A percentile compares a stretch with the other conserved stretches of the same genome.
phyloP scores from a whole-genome alignment of 1,140 invertebrate species.

The Drosophila chauvacae region DNA sequence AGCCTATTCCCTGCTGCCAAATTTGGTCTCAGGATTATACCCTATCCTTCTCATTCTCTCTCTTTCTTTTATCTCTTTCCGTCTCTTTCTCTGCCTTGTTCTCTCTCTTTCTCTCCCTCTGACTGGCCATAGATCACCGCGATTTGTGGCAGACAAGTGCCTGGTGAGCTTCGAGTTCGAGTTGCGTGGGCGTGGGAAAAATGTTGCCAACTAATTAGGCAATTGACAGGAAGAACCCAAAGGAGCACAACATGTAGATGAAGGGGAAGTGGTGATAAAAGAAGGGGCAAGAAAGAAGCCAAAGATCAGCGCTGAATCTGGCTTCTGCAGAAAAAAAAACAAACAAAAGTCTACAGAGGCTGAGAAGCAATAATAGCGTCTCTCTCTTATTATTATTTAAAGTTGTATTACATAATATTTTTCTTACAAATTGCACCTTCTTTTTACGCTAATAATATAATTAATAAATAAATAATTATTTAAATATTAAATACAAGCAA shows the following conservation, averaged over 20 bases:
- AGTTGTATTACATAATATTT: not conserved
- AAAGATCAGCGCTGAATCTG: conserved; percentile 1
- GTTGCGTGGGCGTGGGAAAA: conserved; percentile 77
- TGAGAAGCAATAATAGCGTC: too few species aligned
- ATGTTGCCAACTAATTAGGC: conserved; percentile 65
- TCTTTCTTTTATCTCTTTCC: too few species aligned
- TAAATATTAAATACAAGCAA: not conserved
- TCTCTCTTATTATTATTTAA: too few species aligned
- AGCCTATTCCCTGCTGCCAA: conserved; percentile 44
- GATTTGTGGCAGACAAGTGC: conserved; percentile 66
- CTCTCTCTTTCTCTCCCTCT: not conserved
- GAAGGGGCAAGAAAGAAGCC: not conserved
- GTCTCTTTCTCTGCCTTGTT: not conserved
- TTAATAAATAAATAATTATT: not conserved
- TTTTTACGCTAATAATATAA: not conserved
- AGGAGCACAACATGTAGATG: not conserved
- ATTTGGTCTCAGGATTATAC: conserved; percentile 48
- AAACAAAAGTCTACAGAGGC: not conserved
- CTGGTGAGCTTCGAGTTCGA: not conserved
- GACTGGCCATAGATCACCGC: conserved; percentile 61
- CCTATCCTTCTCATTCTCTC: conserved; percentile 1
- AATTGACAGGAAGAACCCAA: conserved; percentile 30
- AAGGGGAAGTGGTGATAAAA: not conserved
- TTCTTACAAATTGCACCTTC: too few species aligned
- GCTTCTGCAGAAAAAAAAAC: not conserved